These are phyloP conservation scores for Schizaphis graminum DNA, from an alignment of 2,888 invertebrate genomes.

Conservation along the genomic window DNA sequence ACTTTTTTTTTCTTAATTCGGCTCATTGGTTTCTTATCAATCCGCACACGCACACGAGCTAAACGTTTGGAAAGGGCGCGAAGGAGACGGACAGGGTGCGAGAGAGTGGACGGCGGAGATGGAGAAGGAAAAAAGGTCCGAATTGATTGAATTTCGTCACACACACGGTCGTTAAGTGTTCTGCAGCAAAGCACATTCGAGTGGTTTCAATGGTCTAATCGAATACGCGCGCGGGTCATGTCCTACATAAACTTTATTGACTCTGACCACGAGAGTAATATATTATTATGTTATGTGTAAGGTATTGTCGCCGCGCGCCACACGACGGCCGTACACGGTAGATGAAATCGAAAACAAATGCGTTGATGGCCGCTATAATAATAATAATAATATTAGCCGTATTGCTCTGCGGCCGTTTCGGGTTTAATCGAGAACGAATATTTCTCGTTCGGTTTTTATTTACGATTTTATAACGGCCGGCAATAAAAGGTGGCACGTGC, in stretches of 20 bases:
- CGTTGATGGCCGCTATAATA: background rate
- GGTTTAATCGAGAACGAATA: background rate
- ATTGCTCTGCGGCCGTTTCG: background rate
- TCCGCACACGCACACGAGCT: background rate
- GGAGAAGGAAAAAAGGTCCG: background rate
- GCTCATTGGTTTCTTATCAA: conserved; percentile 33
- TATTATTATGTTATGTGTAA: conserved; percentile 12
- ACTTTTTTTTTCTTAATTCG: conserved; percentile 31
- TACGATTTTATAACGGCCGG: conserved; percentile 35
- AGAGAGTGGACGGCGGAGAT: background rate
- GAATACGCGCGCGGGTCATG: conserved; percentile 27
- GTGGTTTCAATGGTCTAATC: conserved; percentile 53
- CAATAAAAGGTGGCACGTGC: background rate
- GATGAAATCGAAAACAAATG: conserved; percentile 25
- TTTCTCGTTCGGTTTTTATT: conserved; percentile 22
- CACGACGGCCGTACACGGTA: background rate
- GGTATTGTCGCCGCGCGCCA: background rate
- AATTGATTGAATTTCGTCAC: conserved; percentile 59
- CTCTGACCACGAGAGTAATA: background rate
- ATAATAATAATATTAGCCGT: background rate
- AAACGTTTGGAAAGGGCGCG: background rate
- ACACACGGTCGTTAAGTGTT: conserved; percentile 58
- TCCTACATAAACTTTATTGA: conserved; percentile 55
- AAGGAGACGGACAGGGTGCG: background rate
- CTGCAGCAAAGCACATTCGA: conserved; percentile 51